Percentiles rank a stretch among this genome's conserved stretches.
Evolutionary conservation across 2,888 invertebrate genomes (phyloP).

Genomic region (Alloplasta piceator): DNA sequence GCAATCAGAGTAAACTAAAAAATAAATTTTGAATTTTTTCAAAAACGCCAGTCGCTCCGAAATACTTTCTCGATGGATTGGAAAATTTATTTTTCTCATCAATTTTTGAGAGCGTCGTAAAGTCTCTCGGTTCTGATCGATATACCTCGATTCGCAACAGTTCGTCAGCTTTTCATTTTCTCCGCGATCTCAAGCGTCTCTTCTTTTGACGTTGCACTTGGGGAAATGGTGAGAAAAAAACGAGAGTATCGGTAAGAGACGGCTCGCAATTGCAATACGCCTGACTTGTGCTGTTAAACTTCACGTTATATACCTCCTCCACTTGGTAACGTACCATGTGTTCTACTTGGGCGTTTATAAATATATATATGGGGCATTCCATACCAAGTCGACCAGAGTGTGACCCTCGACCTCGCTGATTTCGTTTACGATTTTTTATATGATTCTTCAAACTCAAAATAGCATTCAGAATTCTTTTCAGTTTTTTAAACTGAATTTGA

Average conservation of each 20-base stretch:
- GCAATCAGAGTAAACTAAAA: too few relatives aligned
- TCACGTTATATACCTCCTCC: conserved; percentile 26
- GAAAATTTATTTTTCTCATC: too few relatives aligned
- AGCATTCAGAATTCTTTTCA: too few relatives aligned
- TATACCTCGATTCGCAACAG: conserved; percentile 11
- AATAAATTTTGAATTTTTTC: too few relatives aligned
- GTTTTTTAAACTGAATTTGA: too few relatives aligned
- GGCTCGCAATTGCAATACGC: conserved; percentile 51
- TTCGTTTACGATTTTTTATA: too few relatives aligned
- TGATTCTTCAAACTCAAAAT: too few relatives aligned
- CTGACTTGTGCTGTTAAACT: conserved; percentile 43
- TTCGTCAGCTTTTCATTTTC: conserved; percentile 30
- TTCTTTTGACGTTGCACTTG: conserved; percentile 8
- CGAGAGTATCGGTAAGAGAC: conserved; percentile 22
- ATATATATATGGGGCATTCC: not conserved
- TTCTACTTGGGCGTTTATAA: conserved; percentile 25
- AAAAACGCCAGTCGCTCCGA: too few relatives aligned
- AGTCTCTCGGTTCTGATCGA: not conserved
- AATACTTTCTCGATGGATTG: too few relatives aligned
- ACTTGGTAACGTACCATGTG: conserved; percentile 23
- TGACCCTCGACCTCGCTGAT: too few relatives aligned
- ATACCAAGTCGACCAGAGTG: too few relatives aligned
- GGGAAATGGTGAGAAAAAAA: not conserved
- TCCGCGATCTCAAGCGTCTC: conserved; percentile 12
- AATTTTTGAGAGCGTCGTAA: too few relatives aligned